Evolutionary conservation across 2,888 invertebrate species (phyloP).

Genomic region (Leptinotarsa rubiginosa): DNA sequence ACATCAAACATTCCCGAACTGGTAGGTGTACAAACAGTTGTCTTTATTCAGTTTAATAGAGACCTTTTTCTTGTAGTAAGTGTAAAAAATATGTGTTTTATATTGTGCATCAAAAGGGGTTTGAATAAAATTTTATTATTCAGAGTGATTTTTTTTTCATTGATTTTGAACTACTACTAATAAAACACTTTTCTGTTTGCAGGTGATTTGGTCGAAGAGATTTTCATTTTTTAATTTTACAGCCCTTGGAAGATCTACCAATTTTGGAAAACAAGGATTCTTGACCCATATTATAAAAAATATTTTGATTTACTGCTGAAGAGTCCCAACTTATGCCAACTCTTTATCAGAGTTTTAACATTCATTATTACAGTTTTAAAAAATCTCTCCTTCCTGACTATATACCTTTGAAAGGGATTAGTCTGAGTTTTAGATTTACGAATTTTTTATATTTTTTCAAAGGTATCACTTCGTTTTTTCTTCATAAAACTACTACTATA

Average conservation of each 20-base stretch:
- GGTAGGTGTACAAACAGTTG: conserved; percentile 69
- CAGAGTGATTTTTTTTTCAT: conserved; percentile 46
- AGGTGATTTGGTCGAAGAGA: conserved; percentile 51
- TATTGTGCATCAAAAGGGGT: conserved; percentile 44
- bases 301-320: neutral
- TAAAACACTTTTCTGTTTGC: conserved; percentile 61
- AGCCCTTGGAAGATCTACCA: conserved; percentile 30
- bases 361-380: too few species aligned
- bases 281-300: neutral
- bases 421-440: too few species aligned
- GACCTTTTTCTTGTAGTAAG: conserved; percentile 50
- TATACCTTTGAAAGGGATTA: too few species aligned
- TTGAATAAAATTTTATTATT: conserved; percentile 66
- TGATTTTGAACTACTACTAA: conserved; percentile 56
- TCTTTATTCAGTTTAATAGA: conserved; percentile 42
- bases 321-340: too few species aligned
- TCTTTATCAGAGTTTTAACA: too few species aligned
- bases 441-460: too few species aligned
- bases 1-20: conserved; percentile 72
- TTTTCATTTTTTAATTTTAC: conserved; percentile 47
- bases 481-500: too few species aligned
- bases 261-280: neutral
- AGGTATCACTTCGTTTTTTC: too few species aligned
- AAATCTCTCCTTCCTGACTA: too few species aligned
- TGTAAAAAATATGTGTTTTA: conserved; percentile 42